Conservation (phyloP, 2,113 vertebrate species). For the Datnioides undecimradiatus region DNA sequence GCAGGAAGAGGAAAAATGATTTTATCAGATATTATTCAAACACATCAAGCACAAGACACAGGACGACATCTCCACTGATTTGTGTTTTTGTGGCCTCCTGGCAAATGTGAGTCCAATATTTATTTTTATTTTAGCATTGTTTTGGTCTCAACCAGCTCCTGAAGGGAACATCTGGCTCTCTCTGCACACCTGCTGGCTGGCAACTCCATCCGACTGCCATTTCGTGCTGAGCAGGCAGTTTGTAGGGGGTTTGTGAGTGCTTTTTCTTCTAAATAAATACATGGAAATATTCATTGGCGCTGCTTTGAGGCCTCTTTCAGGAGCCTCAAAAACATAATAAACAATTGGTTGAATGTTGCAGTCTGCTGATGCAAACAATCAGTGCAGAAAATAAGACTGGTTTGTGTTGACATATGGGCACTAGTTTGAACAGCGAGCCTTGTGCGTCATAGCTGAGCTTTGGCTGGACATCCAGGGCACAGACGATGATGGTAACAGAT, state of each 20-base stretch:
- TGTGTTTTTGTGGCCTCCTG: not conserved
- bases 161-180: not conserved
- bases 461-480: constrained; percentile 55
- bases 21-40: not conserved
- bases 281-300: not conserved
- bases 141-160: not conserved
- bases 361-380: not conserved
- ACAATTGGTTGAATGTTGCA: not conserved
- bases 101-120: not conserved
- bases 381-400: not conserved
- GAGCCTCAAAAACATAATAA: not conserved
- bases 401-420: constrained; percentile 20
- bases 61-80: not conserved
- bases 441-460: constrained; percentile 63
- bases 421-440: constrained; percentile 28
- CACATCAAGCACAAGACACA: not conserved
- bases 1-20: not conserved
- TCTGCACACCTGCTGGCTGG: too few species aligned
- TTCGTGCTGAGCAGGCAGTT: not conserved
- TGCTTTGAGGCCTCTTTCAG: not conserved
- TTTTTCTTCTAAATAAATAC: not conserved
- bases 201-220: not conserved
- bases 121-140: not conserved
- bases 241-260: not conserved
- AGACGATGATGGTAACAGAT: constrained; percentile 62